These are phyloP conservation scores for Illadopsis cleaveri DNA, from an alignment of 2,113 vertebrate species.

Conservation along the genomic window DNA sequence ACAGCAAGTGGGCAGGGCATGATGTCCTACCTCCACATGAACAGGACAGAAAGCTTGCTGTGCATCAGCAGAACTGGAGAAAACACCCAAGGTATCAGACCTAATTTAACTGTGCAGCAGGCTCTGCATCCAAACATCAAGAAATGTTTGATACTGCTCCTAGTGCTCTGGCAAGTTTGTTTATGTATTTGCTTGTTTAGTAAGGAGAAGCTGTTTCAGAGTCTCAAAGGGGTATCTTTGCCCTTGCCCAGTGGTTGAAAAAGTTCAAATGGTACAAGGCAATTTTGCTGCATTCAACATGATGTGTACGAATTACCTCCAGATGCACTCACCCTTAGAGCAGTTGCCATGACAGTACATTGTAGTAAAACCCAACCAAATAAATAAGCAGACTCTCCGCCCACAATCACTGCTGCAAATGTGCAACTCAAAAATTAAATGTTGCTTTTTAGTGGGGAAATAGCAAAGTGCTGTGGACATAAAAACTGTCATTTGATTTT, in stretches of 20 bases:
- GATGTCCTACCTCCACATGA: accelerated
- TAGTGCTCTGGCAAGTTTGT: not conserved
- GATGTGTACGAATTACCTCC: constrained; percentile 13
- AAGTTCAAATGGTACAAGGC: constrained; percentile 4
- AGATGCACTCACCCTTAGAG: not conserved
- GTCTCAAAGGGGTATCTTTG: not conserved
- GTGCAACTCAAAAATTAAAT: constrained; percentile 41
- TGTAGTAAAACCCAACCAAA: constrained; percentile 42
- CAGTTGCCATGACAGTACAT: constrained; percentile 57
- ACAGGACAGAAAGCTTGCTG: not conserved
- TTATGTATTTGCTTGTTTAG: not conserved
- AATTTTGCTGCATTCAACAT: not conserved
- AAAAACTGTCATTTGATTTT: constrained; percentile 33
- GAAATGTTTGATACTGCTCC: not conserved
- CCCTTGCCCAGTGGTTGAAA: not conserved
- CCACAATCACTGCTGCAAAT: constrained; percentile 51
- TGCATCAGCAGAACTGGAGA: not conserved
- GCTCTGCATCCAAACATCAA: not conserved
- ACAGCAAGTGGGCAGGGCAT: accelerated
- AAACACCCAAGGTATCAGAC: accelerated
- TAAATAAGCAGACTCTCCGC: constrained; percentile 40
- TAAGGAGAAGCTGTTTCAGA: not conserved
- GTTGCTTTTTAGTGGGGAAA: constrained; percentile 25
- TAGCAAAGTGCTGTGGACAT: not conserved
- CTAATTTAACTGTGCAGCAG: not conserved